These are phyloP conservation scores for Ornithoptera alexandrae DNA, from an alignment of 2,888 invertebrate species.

Conservation along the genomic window DNA sequence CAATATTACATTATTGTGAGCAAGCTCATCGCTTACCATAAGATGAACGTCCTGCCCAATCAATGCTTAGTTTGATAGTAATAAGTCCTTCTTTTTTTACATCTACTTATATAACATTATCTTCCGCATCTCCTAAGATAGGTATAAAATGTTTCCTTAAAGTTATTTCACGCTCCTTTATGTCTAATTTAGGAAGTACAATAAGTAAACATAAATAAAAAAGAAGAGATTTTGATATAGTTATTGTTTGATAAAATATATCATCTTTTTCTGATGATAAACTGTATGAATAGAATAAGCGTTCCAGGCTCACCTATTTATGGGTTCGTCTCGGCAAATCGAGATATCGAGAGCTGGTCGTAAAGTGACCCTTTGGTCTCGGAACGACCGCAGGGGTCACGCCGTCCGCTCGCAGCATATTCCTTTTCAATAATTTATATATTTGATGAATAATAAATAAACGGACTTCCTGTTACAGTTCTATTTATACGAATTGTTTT, in stretches of 20 bases:
- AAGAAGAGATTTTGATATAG: not conserved
- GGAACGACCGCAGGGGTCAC: slow-evolving; percentile 48
- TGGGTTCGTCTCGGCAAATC: slow-evolving; percentile 34
- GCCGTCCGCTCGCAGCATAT: slow-evolving; percentile 42
- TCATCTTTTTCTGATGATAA: not conserved
- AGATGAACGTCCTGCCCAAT: no score
- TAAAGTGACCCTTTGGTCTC: slow-evolving; percentile 59
- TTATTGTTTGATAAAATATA: slow-evolving; percentile 2
- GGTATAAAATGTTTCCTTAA: no score
- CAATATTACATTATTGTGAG: no score
- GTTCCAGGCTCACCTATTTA: slow-evolving; percentile 13
- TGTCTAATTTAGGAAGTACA: no score
- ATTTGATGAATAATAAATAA: slow-evolving; percentile 77
- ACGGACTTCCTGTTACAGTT: slow-evolving; percentile 50
- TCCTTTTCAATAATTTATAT: slow-evolving; percentile 76
- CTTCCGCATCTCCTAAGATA: no score
- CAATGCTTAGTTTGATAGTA: no score
- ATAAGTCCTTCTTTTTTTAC: no score
- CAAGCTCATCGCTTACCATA: no score
- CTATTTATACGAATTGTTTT: slow-evolving; percentile 38
- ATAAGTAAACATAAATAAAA: no score
- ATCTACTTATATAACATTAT: no score
- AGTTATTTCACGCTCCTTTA: no score
- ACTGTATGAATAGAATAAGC: slow-evolving; percentile 18
- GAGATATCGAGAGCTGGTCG: slow-evolving; percentile 49